A percentile compares a stretch with the other conserved stretches of the same genome.
These are phyloP conservation scores for Daktulosphaira vitifoliae DNA, from an alignment of 1,140 invertebrate species.

Conservation along the genomic window DNA sequence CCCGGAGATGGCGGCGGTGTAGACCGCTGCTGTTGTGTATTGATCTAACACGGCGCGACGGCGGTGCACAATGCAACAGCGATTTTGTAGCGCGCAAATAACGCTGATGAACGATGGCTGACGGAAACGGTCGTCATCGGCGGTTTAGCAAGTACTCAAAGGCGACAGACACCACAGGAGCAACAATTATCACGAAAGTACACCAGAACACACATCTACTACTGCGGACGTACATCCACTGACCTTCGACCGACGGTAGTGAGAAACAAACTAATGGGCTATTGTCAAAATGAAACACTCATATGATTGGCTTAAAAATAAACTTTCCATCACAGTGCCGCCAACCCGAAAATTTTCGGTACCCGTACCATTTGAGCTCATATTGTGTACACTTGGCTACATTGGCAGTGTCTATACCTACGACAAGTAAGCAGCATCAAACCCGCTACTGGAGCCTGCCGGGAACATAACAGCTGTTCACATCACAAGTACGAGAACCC, in stretches of 20 bases:
- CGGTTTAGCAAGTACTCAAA: background rate
- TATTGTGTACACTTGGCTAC: too few species aligned
- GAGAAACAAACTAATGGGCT: conserved; percentile 36
- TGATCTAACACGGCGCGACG: conserved; percentile 22
- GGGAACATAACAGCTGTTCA: too few species aligned
- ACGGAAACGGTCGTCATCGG: conserved; percentile 18
- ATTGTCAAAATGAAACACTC: conserved; percentile 34
- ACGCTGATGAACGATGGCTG: conserved; percentile 13
- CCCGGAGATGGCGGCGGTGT: background rate
- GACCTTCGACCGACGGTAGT: conserved; percentile 35
- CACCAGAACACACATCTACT: conserved; percentile 16
- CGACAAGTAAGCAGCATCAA: too few species aligned
- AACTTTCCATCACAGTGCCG: conserved; percentile 34
- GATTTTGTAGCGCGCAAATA: background rate
- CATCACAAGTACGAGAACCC: too few species aligned
- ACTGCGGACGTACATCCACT: conserved; percentile 28
- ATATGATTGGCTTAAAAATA: conserved; percentile 36
- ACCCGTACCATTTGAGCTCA: background rate
- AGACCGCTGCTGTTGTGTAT: background rate
- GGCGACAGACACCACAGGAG: background rate
- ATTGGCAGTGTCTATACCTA: too few species aligned
- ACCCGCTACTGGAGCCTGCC: too few species aligned
- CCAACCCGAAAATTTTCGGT: conserved; percentile 12
- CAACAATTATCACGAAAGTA: conserved; percentile 18
- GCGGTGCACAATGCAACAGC: background rate